These are phyloP conservation scores for Eunapius fragilis DNA, from an alignment of 37 sponge, comb jelly and placozoan genomes.

Conservation along the genomic window DNA sequence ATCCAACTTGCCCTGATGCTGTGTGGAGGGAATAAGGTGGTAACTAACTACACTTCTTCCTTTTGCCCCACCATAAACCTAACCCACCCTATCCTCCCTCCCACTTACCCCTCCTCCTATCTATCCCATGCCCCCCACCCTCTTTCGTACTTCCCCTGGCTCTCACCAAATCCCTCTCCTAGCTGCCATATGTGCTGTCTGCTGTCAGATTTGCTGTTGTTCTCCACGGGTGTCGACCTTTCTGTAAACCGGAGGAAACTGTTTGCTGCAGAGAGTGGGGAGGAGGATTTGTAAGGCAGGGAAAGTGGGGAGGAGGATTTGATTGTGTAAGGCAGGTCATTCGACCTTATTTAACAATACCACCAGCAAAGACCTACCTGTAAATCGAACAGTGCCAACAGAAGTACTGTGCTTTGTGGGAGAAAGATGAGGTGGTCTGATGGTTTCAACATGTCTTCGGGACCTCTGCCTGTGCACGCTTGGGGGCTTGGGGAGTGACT, in stretches of 20 bases:
- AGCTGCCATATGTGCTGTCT: conserved; percentile 38
- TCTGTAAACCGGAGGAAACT: conserved; percentile 34
- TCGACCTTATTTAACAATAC: too few relatives aligned
- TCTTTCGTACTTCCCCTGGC: neutral
- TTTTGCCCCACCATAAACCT: neutral
- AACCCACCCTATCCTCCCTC: too few relatives aligned
- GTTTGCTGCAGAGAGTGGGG: conserved; percentile 18
- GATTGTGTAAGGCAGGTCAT: neutral
- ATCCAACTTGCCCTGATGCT: neutral
- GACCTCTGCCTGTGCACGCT: neutral
- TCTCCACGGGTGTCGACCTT: neutral
- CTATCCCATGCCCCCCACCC: neutral
- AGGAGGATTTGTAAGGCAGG: neutral
- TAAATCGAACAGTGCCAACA: neutral
- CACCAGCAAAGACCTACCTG: neutral
- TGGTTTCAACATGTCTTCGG: neutral
- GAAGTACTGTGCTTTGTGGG: neutral
- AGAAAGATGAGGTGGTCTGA: neutral
- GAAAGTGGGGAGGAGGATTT: neutral
- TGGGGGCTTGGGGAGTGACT: neutral
- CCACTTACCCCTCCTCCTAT: too few relatives aligned
- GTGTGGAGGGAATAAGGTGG: neutral
- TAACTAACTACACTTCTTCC: neutral
- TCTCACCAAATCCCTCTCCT: conserved; percentile 47
- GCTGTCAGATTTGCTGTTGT: neutral